Evolutionary conservation across 2,797 vertebrate genomes (phyloP).

Genomic region (Xyrichtys novacula): DNA sequence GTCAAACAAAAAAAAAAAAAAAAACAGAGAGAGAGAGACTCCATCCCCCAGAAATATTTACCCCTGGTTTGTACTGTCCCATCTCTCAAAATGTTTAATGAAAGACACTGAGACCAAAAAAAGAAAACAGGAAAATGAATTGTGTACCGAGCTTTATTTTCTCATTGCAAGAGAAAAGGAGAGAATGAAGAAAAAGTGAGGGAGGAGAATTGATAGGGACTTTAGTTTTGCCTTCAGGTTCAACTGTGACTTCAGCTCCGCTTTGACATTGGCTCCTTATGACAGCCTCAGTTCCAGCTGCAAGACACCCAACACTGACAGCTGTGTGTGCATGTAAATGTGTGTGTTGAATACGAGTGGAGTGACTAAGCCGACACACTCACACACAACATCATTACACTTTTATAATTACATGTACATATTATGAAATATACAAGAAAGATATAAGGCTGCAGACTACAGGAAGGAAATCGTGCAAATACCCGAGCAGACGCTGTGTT

Average conservation of each 20-base stretch:
- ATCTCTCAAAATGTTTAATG: conserved; percentile 16
- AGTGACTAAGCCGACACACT: conserved; percentile 39
- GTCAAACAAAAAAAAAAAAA: conserved; percentile 54
- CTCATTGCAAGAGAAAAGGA: conserved; percentile 6
- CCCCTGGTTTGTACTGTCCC: conserved; percentile 38
- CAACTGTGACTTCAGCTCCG: conserved; percentile 51
- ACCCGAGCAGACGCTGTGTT: neutral
- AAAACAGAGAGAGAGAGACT: no score
- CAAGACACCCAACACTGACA: conserved; percentile 49
- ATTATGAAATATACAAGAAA: conserved; percentile 11
- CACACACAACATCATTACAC: neutral
- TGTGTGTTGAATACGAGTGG: conserved; percentile 27
- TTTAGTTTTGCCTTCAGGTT: conserved; percentile 53
- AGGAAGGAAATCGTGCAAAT: conserved; percentile 1
- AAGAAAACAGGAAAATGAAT: neutral
- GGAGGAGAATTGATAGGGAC: conserved; percentile 33
- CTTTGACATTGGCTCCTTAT: conserved; percentile 65
- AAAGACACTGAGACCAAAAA: conserved; percentile 22
- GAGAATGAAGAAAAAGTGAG: conserved; percentile 23
- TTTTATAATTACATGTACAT: neutral
- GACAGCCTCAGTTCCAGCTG: conserved; percentile 63
- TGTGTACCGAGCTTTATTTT: neutral
- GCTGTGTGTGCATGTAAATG: conserved; percentile 28
- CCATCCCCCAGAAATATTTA: conserved; percentile 44
- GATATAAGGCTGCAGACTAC: neutral